Base-by-base conservation (phyloP, 1,140 invertebrate species). In the Bradysia coprophila region DNA sequence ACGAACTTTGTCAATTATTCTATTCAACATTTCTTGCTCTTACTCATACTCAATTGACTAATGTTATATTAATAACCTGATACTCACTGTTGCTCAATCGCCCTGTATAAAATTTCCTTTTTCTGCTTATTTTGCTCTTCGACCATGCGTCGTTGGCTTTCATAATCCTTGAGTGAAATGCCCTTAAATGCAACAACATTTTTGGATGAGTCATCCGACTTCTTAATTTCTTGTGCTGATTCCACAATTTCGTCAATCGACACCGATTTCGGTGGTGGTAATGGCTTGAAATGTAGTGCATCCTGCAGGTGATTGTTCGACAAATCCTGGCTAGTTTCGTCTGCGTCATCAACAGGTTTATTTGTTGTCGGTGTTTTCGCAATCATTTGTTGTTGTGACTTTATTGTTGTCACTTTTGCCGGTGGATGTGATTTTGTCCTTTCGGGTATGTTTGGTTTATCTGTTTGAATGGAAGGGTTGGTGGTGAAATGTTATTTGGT, bases 121-220 rank as follows among this genome's bases (percentile, higher is more conserved):
- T 76, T 72, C 46, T 73, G 73, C 49, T 75, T 73, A 62, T 83
- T 85, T 48, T 81, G 76, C 57, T 83, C 79, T 52, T 84, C 77
- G 49, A 83, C 79, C 41, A 75, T 53, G 53, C 76, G 80, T 49
- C 81, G 78, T 46, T 75, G 67, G 21, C 72, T 54, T 55, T 81
- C 73, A 48, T 83, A 73, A 45, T 76, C 71, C 46, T 75, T 68
- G 16, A 83, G 41, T 1, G 57, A 60, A 13, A 60, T 42, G 5
- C 57, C 57, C 46, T 32, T 13, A 28, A 41, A 41, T 10, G 19
- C n/a, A 28, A 22, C 4, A 16, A 3, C 13, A 34, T 34, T 16
- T 15, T 34, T 13, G n/a, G 18, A 5, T 45, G n/a, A 5, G 32
- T 4, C 4, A 41, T 49, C 34, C n/a, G 19, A 46, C 20, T n/a